These are phyloP conservation scores for Hypselothyrea guttata DNA, from an alignment of 2,888 invertebrate genomes.

Conservation along the genomic window DNA sequence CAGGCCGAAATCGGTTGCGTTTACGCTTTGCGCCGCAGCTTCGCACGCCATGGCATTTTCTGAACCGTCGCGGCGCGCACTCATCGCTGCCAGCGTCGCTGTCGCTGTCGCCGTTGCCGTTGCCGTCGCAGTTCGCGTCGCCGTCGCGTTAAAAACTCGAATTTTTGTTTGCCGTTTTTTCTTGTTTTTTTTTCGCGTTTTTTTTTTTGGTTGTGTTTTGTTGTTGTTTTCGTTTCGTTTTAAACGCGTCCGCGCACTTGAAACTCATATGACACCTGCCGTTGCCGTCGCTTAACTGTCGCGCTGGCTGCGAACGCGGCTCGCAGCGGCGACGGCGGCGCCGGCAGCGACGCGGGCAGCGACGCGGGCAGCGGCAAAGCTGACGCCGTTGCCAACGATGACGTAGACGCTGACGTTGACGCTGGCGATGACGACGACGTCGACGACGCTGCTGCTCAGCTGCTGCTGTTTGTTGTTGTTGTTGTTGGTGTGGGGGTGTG, in stretches of 20 bases:
- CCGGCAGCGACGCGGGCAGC: conserved; percentile 20
- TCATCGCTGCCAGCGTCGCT: conserved; percentile 44
- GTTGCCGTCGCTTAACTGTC: conserved; percentile 72
- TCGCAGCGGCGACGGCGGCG: conserved; percentile 42
- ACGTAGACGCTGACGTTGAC: conserved; percentile 13
- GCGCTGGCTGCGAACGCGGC: conserved; percentile 51
- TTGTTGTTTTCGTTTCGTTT: conserved; percentile 1
- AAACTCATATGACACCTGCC: conserved; percentile 74
- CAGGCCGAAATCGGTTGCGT: conserved; percentile 56
- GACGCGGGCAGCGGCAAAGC: conserved; percentile 14
- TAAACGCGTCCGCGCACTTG: conserved; percentile 63
- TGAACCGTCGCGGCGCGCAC: conserved; percentile 61
- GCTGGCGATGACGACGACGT: conserved; percentile 23
- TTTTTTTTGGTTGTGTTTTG: background rate
- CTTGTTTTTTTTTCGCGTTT: background rate
- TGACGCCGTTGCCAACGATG: no score
- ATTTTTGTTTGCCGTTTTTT: conserved; percentile 17
- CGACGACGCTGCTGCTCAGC: conserved; percentile 27
- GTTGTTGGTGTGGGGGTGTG: no score
- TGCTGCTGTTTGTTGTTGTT: no score
- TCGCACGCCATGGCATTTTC: conserved; percentile 33
- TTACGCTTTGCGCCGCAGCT: conserved; percentile 23
- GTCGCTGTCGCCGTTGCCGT: conserved; percentile 16
- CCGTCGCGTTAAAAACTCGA: conserved; percentile 15
- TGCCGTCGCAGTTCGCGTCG: conserved; percentile 27